A percentile compares a stretch with the other conserved stretches of the same genome.
Conservation (phyloP, 2,797 vertebrate species). For the Rhynchonycteris naso region DNA sequence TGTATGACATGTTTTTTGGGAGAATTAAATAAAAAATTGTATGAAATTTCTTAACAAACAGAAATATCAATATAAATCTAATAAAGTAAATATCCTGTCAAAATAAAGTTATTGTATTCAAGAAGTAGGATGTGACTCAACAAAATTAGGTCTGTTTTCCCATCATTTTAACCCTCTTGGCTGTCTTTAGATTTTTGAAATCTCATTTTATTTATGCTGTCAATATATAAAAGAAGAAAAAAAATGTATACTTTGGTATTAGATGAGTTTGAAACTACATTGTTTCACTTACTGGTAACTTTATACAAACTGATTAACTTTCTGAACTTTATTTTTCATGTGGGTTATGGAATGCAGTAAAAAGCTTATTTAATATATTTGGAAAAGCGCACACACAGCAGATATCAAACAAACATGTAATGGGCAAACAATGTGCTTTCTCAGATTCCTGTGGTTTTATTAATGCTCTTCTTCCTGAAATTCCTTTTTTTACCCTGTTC, state of each 20-base stretch:
- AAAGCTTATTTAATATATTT: neutral
- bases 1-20: neutral
- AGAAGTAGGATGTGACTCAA: neutral
- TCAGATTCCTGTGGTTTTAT: neutral
- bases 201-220: neutral
- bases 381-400: neutral
- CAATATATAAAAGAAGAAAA: neutral
- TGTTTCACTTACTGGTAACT: neutral
- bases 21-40: neutral
- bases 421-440: neutral
- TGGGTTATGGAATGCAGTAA: neutral
- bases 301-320: neutral
- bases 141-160: neutral
- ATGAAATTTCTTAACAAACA: conserved; percentile 14
- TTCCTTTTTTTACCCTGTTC: neutral
- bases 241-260: neutral
- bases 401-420: neutral
- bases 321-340: neutral
- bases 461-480: neutral
- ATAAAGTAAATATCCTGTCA: neutral
- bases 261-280: neutral
- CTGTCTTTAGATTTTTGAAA: neutral
- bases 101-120: neutral
- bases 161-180: neutral
- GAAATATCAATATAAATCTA: neutral